Base-by-base conservation (phyloP, 2,113 vertebrate species). In the Grantiella picta region DNA sequence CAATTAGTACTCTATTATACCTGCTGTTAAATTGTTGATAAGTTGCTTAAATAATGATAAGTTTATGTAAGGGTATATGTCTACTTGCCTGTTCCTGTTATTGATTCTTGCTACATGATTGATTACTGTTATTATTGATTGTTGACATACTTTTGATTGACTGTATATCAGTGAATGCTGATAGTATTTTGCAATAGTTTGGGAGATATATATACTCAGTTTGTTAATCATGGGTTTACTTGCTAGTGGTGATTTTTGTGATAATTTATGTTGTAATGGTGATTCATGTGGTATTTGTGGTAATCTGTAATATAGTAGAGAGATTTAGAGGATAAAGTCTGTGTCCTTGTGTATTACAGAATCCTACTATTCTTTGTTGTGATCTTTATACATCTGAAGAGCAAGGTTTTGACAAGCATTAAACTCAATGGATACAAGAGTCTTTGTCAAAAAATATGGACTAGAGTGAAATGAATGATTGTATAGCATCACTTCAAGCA, bases 291-390 rank as follows among this genome's bases (percentile, higher is more conserved):
- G 5, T 42, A 42, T 44, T 78, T 60, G 25, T 50, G 33, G 19
- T 28, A 56, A 65, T 33, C 7, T n/a, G 8, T 35, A 85, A 49
- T 33, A 40, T 9, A 73, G 12, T 2, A 78, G 24, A 59, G 35
- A 72, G 82, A 77, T 59, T 25, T 44, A 64, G 64, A 53, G 17
- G 11, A 22, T 36, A 33, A 77, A 44, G 11, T 28, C 12, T 28
- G 8, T 33, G 23, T 69, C 53, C 13, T 63, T 63, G 11, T 44
- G 24, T 38, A 47, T 66, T 68, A 64, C 2, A 38, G 23, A 72
- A 69, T 69, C 8, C 20, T 65, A 21, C 1, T 3, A 69, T 5
- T 5, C 16, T 54, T 1, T 4, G 5, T 72, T 31, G 1, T 1
- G 1, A 35, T 56, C 20, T 60, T 40, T 21, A 45, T 18, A 31